These are phyloP conservation scores for Carcinoscorpius rotundicauda DNA, from an alignment of 1,140 invertebrate genomes.

Conservation along the genomic window DNA sequence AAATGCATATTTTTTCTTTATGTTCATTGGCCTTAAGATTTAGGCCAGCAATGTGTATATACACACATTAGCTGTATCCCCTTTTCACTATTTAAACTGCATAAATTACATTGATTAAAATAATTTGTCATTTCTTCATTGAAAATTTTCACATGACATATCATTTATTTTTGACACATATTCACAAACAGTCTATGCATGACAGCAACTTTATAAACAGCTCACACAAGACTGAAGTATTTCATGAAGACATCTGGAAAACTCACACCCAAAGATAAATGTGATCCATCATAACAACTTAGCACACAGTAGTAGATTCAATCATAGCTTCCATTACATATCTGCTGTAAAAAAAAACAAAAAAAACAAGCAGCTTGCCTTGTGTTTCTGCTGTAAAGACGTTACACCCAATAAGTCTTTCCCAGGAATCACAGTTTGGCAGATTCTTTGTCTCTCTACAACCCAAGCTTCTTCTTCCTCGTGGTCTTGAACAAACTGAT, in stretches of 20 bases:
- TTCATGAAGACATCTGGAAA: conserved; percentile 3
- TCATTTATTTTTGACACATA: too few relatives aligned
- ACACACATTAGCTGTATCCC: too few relatives aligned
- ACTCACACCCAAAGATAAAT: background rate
- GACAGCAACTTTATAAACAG: background rate
- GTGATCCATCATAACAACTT: too few relatives aligned
- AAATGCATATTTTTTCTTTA: too few relatives aligned
- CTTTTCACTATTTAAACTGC: too few relatives aligned
- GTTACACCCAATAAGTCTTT: conserved; percentile 84
- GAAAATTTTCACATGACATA: too few relatives aligned
- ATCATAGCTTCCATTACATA: background rate
- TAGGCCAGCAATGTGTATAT: too few relatives aligned
- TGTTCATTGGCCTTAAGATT: too few relatives aligned
- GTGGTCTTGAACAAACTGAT: conserved; percentile 85
- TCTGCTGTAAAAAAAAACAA: background rate
- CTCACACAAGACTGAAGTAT: background rate
- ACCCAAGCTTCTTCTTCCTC: conserved; percentile 89
- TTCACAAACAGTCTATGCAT: conserved; percentile 2
- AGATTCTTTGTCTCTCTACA: conserved; percentile 82
- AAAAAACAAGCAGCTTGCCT: conserved; percentile 47
- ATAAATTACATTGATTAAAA: too few relatives aligned
- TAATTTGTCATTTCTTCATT: too few relatives aligned
- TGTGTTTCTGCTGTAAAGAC: conserved; percentile 86
- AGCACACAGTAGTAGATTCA: too few relatives aligned
- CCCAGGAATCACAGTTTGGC: conserved; percentile 73